These are phyloP conservation scores for Periophthalmodon schlosseri DNA, from an alignment of 2,113 vertebrate species.

Conservation along the genomic window DNA sequence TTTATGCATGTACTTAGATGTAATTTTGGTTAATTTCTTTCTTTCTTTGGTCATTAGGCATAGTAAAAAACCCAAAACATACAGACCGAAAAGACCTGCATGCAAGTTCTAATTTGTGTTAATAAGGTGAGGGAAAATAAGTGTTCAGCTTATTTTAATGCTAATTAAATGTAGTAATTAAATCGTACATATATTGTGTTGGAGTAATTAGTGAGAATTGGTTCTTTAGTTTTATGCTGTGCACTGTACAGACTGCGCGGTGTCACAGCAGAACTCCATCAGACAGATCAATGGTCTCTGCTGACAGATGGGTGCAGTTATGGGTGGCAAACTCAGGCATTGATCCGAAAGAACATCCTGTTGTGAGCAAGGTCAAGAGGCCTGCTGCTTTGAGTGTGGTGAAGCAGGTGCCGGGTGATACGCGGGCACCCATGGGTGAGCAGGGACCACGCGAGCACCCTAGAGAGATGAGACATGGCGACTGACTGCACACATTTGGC, in stretches of 20 bases:
- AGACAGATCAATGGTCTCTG: conserved; percentile 40
- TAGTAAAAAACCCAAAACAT: no score
- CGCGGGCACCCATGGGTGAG: conserved; percentile 21
- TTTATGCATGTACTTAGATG: no score
- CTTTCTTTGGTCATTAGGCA: no score
- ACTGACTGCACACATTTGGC: conserved; percentile 26
- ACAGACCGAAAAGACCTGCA: no score
- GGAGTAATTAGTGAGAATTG: no score
- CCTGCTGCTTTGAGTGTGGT: conserved; percentile 29
- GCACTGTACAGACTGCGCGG: conserved; percentile 35
- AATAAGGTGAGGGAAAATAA: no score
- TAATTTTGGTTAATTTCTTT: no score
- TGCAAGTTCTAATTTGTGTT: no score
- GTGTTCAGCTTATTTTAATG: no score
- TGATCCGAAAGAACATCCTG: conserved; percentile 44
- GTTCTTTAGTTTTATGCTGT: conserved; percentile 10
- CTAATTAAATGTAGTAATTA: no score
- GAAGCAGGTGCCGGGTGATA: conserved; percentile 66
- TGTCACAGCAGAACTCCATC: conserved; percentile 53
- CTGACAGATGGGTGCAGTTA: conserved; percentile 58
- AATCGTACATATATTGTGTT: no score
- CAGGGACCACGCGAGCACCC: conserved; percentile 29
- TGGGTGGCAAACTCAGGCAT: conserved; percentile 47
- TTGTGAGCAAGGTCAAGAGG: conserved; percentile 46
- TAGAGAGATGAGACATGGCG: background rate